Evolutionary conservation across 2,797 vertebrate genomes (phyloP), one percentile per base, ranked within the genome.

Genomic region (Ceryle rudis): DNA sequence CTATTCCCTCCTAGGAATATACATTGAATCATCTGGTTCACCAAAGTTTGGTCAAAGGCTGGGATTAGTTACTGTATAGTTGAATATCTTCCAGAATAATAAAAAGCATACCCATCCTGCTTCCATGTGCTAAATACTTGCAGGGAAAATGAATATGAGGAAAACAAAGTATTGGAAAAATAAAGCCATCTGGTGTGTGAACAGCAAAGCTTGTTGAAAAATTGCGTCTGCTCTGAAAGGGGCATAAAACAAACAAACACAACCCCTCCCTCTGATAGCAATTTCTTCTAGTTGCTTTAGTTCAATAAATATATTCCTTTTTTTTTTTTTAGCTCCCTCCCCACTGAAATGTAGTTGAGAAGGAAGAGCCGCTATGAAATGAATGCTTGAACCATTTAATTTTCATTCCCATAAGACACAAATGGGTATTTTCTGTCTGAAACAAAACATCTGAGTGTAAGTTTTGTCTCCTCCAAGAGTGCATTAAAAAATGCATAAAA

Each of bases 201-300:
- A 86, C 42, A 94, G 86, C 81, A 96, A 65, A 93, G 81, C 86
- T 86, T 58, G 60, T 44, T 95, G 88, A 84, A 90, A 93, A 93
- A 64, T 49, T 35, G 29, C 88, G 70, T 83, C 83, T 95, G 81
- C 89, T 85, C 81, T 47, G 47, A 93, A 91, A 77, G 8, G 72
- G 72, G 58, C 51, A 58, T 78, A 86, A 92, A 96, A 83, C 85
- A 95, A 96, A 92, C 93, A 93, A 95, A 94, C 93, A 61, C 81
- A 93, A 4, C 65, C 26, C 72, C 80, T 90, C 37, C 65, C 58
- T 46, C 6, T 14, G 72, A 58, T 73, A 44, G 12, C 60, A 46
- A 78, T 93, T 64, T 71, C 37, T 57, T 86, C 67, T 65, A 84
- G 62, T 83, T 88, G 55, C 77, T 88, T 83, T 67, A 69, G 61